These are phyloP conservation scores for Drosophila algonquin DNA, from an alignment of 2,888 invertebrate species.

Conservation along the genomic window DNA sequence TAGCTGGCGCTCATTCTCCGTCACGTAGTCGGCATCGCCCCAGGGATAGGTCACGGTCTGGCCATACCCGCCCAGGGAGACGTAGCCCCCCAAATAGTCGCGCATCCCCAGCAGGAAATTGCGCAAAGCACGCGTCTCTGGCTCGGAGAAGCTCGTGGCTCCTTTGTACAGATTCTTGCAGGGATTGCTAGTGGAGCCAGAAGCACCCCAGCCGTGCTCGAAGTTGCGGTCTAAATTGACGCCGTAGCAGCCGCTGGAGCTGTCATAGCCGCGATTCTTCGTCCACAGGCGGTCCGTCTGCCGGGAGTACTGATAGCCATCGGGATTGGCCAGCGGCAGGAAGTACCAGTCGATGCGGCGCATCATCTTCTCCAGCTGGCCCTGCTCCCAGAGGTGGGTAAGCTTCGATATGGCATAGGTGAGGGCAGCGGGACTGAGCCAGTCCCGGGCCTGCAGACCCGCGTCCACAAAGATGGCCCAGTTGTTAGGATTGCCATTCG, in stretches of 20 bases:
- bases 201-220: slow-evolving; percentile 92
- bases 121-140: slow-evolving; percentile 89
- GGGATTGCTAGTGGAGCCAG: slow-evolving; percentile 90
- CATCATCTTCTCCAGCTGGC: slow-evolving; percentile 85
- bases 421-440: slow-evolving; percentile 92
- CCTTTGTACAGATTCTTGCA: slow-evolving; percentile 93
- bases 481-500: slow-evolving; percentile 87
- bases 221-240: slow-evolving; percentile 94
- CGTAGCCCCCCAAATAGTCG: slow-evolving; percentile 75
- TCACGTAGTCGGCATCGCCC: slow-evolving; percentile 82
- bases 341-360: slow-evolving; percentile 93
- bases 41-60: slow-evolving; percentile 84
- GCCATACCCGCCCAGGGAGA: slow-evolving; percentile 84
- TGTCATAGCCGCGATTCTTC: slow-evolving; percentile 88
- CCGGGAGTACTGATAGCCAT: slow-evolving; percentile 93
- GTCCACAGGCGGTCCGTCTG: slow-evolving; percentile 92
- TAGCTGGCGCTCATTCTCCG: slow-evolving; percentile 74
- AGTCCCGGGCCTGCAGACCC: slow-evolving; percentile 94
- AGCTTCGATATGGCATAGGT: slow-evolving; percentile 90
- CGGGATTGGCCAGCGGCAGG: slow-evolving; percentile 90
- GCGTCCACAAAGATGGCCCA: slow-evolving; percentile 89
- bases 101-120: slow-evolving; percentile 84
- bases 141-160: slow-evolving; percentile 91
- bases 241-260: slow-evolving; percentile 87
- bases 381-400: slow-evolving; percentile 86